Conservation (phyloP, 2,113 vertebrate species). For the Delphinus delphis region DNA sequence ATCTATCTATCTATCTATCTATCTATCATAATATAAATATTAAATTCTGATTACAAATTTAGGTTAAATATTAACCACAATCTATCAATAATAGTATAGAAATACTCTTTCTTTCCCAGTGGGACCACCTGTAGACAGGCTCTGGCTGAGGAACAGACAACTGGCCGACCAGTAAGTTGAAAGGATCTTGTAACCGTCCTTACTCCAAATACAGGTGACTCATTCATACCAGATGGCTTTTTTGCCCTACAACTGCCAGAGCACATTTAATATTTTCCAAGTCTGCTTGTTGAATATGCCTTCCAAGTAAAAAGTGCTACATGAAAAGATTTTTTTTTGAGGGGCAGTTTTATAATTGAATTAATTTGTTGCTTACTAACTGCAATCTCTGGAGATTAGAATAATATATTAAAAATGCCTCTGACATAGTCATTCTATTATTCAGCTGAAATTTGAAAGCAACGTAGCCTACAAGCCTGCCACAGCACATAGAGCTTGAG, state of each 20-base stretch:
- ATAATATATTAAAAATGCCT: background rate
- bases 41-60: background rate
- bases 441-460: background rate
- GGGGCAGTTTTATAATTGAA: constrained; percentile 60
- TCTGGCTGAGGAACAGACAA: background rate
- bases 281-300: constrained; percentile 46
- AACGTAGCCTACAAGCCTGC: background rate
- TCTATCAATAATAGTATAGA: background rate
- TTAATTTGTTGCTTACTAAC: constrained; percentile 59
- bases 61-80: background rate
- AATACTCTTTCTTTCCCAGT: background rate
- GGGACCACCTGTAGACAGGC: background rate
- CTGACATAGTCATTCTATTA: background rate
- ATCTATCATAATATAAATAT: background rate
- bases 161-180: background rate
- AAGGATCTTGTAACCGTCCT: background rate
- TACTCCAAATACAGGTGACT: background rate
- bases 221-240: background rate
- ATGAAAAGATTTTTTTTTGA: constrained; percentile 34
- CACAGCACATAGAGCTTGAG: background rate
- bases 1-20: background rate
- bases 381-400: constrained; percentile 23
- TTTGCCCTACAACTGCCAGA: background rate
- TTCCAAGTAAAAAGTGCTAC: constrained; percentile 58
- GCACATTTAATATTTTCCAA: background rate